Percentiles rank a stretch among this genome's conserved stretches.
phyloP scores from a whole-genome alignment of 23 tunicate species.

The Trididemnum miniatum region DNA sequence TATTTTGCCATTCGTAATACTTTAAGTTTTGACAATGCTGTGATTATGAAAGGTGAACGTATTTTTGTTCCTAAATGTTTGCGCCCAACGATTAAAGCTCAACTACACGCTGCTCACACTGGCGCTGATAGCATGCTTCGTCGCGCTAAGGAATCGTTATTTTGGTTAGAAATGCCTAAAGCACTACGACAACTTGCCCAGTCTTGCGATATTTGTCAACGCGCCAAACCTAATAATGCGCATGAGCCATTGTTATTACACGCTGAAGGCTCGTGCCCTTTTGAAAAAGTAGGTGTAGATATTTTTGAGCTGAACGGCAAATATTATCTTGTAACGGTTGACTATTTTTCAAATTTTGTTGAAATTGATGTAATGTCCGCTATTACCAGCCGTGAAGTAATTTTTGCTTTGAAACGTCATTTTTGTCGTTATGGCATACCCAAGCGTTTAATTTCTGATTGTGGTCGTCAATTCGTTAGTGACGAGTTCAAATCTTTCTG shows the following conservation, averaged over 20 bases:
- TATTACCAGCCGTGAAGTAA: constrained; percentile 13
- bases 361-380: constrained; percentile 28
- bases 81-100: background rate
- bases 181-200: constrained; percentile 16
- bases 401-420: constrained; percentile 14
- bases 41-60: constrained; percentile 38
- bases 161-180: constrained; percentile 39
- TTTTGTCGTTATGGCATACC: constrained; percentile 34
- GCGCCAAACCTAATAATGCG: background rate
- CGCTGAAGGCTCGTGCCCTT: constrained; percentile 12
- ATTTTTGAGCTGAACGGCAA: constrained; percentile 20
- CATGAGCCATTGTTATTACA: constrained; percentile 2
- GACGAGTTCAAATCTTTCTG: constrained; percentile 14
- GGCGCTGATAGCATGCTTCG: constrained; percentile 39
- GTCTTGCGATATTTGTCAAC: constrained; percentile 6
- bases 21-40: constrained; percentile 6
- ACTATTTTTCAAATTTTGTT: constrained; percentile 41
- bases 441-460: constrained; percentile 22
- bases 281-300: constrained; percentile 45
- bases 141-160: constrained; percentile 14
- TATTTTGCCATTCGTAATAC: constrained; percentile 21
- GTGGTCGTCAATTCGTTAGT: constrained; percentile 10
- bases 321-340: constrained; percentile 26
- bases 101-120: constrained; percentile 23
- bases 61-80: constrained; percentile 18